A percentile compares a stretch with the other conserved stretches of the same genome.
Conservation (phyloP, 2,113 vertebrate species). For the Nycticorax nycticorax region DNA sequence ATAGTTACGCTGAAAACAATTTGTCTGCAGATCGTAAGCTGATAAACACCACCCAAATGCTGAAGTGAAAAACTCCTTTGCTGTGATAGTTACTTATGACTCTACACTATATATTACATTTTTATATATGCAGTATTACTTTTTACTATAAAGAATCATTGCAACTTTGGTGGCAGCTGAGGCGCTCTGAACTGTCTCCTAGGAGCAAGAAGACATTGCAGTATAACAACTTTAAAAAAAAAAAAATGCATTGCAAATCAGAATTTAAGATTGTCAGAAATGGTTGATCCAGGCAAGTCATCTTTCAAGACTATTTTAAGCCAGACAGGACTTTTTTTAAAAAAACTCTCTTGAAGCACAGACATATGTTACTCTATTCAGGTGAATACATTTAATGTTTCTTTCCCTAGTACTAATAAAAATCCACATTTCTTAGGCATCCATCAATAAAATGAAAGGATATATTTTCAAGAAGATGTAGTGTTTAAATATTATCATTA, state of each 20-base stretch:
- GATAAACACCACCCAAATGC: conserved; percentile 65
- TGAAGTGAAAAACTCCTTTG: conserved; percentile 62
- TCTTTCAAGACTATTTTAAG: conserved; percentile 41
- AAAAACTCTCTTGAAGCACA: background rate
- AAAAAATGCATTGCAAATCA: conserved; percentile 53
- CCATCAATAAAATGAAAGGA: background rate
- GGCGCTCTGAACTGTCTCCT: conserved; percentile 58
- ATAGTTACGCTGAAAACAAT: conserved; percentile 53
- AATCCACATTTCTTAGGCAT: background rate
- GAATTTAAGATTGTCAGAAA: conserved; percentile 29
- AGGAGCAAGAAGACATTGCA: conserved; percentile 65
- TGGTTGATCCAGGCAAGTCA: conserved; percentile 1
- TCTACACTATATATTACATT: conserved; percentile 58
- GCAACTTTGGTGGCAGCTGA: conserved; percentile 63
- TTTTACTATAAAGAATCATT: conserved; percentile 62
- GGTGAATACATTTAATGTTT: background rate
- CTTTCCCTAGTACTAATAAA: background rate
- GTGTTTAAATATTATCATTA: background rate
- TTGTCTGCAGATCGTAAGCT: conserved; percentile 59
- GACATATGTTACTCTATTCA: background rate
- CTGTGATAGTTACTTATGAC: conserved; percentile 62
- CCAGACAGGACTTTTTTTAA: background rate
- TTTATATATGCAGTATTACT: conserved; percentile 70
- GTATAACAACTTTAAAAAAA: conserved; percentile 45
- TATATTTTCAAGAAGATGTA: background rate